A percentile compares a stretch with the other conserved stretches of the same genome.
phyloP scores from a whole-genome alignment of 2,888 invertebrate species.

The Abrostola tripartita region DNA sequence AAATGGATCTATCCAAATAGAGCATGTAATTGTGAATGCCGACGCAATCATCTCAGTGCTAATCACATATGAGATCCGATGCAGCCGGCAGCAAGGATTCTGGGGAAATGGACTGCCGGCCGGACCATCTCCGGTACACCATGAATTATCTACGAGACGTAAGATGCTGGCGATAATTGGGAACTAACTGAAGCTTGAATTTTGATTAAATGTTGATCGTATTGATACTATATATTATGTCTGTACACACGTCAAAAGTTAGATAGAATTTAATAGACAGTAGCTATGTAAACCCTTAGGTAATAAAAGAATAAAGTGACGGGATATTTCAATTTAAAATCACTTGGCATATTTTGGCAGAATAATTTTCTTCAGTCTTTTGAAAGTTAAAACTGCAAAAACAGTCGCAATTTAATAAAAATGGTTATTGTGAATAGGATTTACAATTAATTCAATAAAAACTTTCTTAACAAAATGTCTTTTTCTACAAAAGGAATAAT shows the following conservation, averaged over 20 bases:
- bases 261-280: too few relatives aligned
- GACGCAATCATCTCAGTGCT: slow-evolving; percentile 35
- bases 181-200: slow-evolving; percentile 26
- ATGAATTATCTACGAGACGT: slow-evolving; percentile 46
- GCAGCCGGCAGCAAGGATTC: slow-evolving; percentile 13
- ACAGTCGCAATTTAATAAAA: background rate
- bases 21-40: slow-evolving; percentile 27
- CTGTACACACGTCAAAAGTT: too few relatives aligned
- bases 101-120: slow-evolving; percentile 22
- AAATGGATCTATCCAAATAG: slow-evolving; percentile 15
- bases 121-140: slow-evolving; percentile 40
- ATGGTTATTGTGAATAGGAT: slow-evolving; percentile 20
- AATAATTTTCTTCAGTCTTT: too few relatives aligned
- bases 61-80: slow-evolving; percentile 47
- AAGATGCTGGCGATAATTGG: slow-evolving; percentile 44
- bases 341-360: too few relatives aligned
- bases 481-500: slow-evolving; percentile 35
- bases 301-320: too few relatives aligned
- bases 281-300: too few relatives aligned
- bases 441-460: slow-evolving; percentile 33
- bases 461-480: slow-evolving; percentile 29
- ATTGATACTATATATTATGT: too few relatives aligned
- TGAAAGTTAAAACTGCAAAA: too few relatives aligned
- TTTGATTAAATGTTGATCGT: slow-evolving; percentile 18
- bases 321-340: too few relatives aligned